Base-by-base conservation (phyloP, 2,113 vertebrate genomes). In the Puntigrus tetrazona region DNA sequence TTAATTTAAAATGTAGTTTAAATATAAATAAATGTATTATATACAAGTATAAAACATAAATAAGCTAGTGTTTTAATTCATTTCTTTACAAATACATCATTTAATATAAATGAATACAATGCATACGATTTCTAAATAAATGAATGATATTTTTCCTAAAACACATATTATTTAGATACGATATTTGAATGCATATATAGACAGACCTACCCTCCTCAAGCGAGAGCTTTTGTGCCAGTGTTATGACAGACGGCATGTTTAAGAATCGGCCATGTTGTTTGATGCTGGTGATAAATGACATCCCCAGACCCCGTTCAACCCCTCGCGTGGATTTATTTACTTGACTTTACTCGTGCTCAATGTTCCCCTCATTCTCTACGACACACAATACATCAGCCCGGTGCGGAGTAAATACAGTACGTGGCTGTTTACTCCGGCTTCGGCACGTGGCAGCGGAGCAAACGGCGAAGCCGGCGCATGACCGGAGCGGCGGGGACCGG, bases 381-480 rank as follows among this genome's bases (percentile, higher is more conserved):
- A 55, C 36, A 41, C 55, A 4, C 36, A 79, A 63, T 79, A 63
- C 77, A 79, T 79, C 77, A 79, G n/a, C 38, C 7, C 3, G 63
- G 43, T 38, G 4, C 16, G 34, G 7, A 20, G 55, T 61, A 63
- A 79, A 79, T 79, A 79, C 77, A 79, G 77, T 73, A 73, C 20
- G 36, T 61, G 77, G 34, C 43, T 10, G 55, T 63, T 63, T 61
- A 18, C 55, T 43, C 18, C 43, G 0, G 7, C n/a, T 43, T 78
- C 7, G 73, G 14, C 43, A 55, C 31, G 27, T 61, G 63, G 31
- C 72, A 55, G 65, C 43, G 18, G 6, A 16, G 47, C 74, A 25
- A 34, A 27, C 4, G 65, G 77, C 22, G 6, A 43, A 10, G 34
- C 25, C 22, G 78, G 45, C 36, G 18, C 78, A 79, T 36, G 59